Evolutionary conservation across 2,113 vertebrate genomes (phyloP).

Genomic region (Helogale parvula): DNA sequence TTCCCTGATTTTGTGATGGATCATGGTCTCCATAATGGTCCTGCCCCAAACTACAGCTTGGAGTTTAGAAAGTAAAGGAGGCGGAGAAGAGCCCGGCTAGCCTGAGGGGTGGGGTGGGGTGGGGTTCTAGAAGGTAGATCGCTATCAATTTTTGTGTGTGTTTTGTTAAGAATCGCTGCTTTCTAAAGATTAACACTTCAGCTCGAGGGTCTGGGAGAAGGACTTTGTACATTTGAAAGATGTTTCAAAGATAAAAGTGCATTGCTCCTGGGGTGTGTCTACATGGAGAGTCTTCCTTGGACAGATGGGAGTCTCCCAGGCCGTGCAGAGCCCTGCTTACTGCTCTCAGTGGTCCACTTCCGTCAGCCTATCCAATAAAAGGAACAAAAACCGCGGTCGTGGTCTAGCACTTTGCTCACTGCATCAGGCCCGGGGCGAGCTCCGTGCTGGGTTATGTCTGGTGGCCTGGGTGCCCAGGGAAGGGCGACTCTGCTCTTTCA

Average conservation of each 20-base stretch:
- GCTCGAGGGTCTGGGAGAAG: not conserved
- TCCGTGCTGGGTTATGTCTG: not conserved
- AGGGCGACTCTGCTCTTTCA: not conserved
- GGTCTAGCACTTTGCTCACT: fast-evolving
- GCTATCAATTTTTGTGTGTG: not conserved
- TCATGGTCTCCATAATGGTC: too few species aligned
- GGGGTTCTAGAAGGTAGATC: too few species aligned
- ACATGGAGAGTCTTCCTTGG: not conserved
- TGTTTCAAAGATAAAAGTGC: not conserved
- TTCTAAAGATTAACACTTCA: not conserved
- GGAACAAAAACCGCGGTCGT: not conserved
- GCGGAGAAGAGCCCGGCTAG: not conserved
- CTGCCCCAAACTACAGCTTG: not conserved
- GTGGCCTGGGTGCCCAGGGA: not conserved
- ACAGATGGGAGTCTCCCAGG: not conserved
- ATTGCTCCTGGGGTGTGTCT: not conserved
- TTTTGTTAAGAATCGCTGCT: not conserved
- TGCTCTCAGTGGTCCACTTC: not conserved
- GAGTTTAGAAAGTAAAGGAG: not conserved
- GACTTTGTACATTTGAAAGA: not conserved
- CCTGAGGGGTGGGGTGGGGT: not conserved
- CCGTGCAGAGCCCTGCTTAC: fast-evolving
- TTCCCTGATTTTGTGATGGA: not conserved
- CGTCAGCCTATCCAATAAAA: not conserved
- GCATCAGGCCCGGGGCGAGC: not conserved